Percentiles rank a stretch among this genome's conserved stretches.
phyloP scores from a whole-genome alignment of 2,797 vertebrate species.

The Sebastes minor region DNA sequence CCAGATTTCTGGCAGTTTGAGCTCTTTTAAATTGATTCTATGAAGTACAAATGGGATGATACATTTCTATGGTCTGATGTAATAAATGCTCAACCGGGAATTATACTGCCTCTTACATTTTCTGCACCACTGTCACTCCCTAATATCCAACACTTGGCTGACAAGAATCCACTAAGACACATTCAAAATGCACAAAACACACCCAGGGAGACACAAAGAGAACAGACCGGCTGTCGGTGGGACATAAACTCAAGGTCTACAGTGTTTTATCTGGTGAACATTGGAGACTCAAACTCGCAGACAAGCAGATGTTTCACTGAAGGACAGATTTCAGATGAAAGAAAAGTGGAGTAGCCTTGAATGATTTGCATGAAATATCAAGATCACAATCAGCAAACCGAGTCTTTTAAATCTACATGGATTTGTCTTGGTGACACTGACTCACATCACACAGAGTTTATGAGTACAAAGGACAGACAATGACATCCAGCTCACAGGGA shows the following conservation, averaged over 20 bases:
- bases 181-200: constrained; percentile 7
- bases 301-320: neutral
- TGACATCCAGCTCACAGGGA: neutral
- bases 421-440: neutral
- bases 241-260: constrained; percentile 16
- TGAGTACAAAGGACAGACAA: neutral
- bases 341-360: neutral
- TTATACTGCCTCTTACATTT: neutral
- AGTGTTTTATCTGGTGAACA: neutral
- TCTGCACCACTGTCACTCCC: neutral
- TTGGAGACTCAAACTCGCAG: neutral
- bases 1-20: neutral
- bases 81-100: neutral
- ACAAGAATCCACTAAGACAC: neutral
- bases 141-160: neutral
- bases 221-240: neutral
- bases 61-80: neutral
- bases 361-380: neutral
- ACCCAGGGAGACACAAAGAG: neutral
- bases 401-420: neutral
- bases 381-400: neutral
- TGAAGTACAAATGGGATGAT: neutral
- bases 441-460: neutral
- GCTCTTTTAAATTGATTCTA: neutral
- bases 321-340: neutral